A percentile compares a stretch with the other conserved stretches of the same genome.
Evolutionary conservation across 35 echinoderm and acorn worm species (phyloP).

Genomic region (Diadema setosum): DNA sequence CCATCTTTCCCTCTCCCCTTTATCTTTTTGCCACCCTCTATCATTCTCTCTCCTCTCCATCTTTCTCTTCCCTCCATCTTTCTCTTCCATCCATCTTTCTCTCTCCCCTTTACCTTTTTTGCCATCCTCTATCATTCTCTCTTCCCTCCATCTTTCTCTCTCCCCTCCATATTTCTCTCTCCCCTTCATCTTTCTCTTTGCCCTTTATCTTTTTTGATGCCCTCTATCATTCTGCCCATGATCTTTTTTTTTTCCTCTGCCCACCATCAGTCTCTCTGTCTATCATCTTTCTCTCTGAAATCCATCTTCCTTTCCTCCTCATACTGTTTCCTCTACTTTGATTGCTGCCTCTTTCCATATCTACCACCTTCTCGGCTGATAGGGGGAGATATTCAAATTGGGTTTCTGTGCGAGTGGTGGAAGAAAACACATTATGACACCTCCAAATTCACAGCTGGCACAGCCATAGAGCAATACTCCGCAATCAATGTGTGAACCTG

Average conservation of each 20-base stretch:
- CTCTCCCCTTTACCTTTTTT: no score
- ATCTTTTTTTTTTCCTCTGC: neutral
- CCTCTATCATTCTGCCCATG: neutral
- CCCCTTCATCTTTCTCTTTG: neutral
- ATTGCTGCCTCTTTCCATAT: no score
- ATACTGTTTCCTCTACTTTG: no score
- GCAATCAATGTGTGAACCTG: no score
- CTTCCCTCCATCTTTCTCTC: neutral
- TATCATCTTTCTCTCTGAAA: neutral
- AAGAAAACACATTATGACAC: no score
- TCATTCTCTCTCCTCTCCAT: neutral
- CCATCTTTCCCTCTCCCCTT: neutral
- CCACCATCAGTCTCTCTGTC: neutral
- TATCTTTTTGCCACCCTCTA: neutral
- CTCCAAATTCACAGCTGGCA: no score
- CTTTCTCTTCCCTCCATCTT: neutral
- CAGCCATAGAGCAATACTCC: no score
- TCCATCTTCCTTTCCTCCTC: no score
- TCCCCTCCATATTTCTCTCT: neutral
- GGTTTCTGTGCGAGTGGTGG: no score
- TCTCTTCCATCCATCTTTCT: neutral
- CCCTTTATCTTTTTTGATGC: neutral
- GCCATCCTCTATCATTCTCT: no score
- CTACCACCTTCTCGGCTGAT: no score
- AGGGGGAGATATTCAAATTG: no score